Evolutionary conservation across 1,140 invertebrate genomes (phyloP), one percentile per base, ranked within the genome.

Genomic region (Pygmarrhopalites habei): DNA sequence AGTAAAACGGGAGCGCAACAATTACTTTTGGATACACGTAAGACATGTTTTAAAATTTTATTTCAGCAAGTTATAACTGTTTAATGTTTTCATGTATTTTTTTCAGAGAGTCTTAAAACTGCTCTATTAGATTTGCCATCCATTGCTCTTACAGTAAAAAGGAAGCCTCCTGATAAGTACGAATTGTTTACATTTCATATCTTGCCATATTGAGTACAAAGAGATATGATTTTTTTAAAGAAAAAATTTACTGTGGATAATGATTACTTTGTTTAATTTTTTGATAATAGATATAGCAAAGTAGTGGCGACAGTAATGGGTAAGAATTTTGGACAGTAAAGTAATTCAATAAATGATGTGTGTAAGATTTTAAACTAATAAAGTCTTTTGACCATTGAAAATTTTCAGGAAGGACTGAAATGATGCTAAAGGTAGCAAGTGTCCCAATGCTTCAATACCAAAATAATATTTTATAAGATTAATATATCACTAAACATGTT

Each of bases 231-330:
- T 5, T 47, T 10, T 5, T 47, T 7, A 47, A 47, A 25, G 19
- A 5, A 47, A 47, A 7, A 19, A n/a, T n/a, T 47, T 19, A n/a
- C 32, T 35, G 15, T 35, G 15, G n/a, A n/a, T n/a, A 35, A 35
- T 35, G 32, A 35, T 7, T 35, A 35, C 15, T 35, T 35, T 35
- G 32, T 5, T 35, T 35, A 15, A 35, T 35, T 35, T 35, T 35
- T 35, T 5, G 5, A 35, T 35, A 35, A 69, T 65, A 83, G 83
- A 72, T 88, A 83, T 71, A 86, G 84, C 17, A 82, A 87, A 76
- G 89, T 97, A 21, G 94, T 99, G 0, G 86, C 92, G 0, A 95
- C 96, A 77, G 88, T 92, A 39, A 98, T 99, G 92, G 93, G n/a
- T n/a, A n/a, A n/a, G n/a, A n/a, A n/a, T n/a, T n/a, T n/a, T n/a